Conservation (phyloP, 2,797 vertebrate genomes). For the Mareca penelope region DNA sequence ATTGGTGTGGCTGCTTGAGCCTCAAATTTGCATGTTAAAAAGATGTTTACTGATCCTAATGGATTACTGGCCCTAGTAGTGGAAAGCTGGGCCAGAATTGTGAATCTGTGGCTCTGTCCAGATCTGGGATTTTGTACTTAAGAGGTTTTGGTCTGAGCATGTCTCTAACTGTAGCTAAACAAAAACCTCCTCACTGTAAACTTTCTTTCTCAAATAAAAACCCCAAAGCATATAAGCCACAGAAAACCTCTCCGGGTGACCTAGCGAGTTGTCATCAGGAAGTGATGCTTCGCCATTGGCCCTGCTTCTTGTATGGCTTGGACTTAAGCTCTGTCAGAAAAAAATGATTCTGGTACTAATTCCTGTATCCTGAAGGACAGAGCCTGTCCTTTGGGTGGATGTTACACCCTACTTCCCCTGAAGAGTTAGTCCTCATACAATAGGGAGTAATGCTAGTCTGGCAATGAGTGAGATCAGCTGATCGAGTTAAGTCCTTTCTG, state of each 20-base stretch:
- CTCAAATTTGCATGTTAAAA: neutral
- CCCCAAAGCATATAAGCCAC: neutral
- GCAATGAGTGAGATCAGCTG: slow-evolving; percentile 16
- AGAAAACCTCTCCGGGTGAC: neutral
- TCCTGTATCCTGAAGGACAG: neutral
- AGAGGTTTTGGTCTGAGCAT: slow-evolving; percentile 1
- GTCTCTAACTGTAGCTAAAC: neutral
- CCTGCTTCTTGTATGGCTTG: neutral
- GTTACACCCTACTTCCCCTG: neutral
- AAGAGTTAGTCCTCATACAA: neutral
- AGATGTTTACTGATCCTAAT: neutral
- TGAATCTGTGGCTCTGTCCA: neutral
- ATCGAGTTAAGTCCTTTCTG: neutral
- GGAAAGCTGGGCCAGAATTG: neutral
- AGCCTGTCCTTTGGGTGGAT: neutral
- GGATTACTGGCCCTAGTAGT: neutral
- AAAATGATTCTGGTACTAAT: neutral
- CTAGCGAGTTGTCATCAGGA: neutral
- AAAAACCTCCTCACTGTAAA: neutral
- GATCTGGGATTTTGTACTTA: neutral
- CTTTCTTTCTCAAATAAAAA: neutral
- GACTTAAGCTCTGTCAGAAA: neutral
- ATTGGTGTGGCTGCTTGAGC: neutral
- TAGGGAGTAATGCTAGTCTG: neutral
- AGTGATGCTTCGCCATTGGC: neutral